Conservation (phyloP, 2,888 invertebrate genomes). For the Watsonalla binaria region DNA sequence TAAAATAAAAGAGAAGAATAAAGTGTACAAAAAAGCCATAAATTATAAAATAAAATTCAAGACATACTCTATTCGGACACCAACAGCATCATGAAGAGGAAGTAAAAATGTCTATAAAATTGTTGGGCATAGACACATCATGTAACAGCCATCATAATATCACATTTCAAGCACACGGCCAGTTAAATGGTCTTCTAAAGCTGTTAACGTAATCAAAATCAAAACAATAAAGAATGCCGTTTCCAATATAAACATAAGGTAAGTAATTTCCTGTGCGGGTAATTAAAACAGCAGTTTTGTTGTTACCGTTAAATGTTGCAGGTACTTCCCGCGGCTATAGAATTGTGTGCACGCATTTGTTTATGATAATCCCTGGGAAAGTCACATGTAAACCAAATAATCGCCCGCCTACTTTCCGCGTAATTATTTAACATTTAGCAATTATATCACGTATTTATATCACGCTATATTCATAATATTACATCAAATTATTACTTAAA, state of each 20-base stretch:
- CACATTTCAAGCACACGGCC: no score
- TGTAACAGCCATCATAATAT: no score
- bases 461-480: neutral
- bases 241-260: conserved; percentile 20
- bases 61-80: no score
- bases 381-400: conserved; percentile 24
- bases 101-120: no score
- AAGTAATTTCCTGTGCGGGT: conserved; percentile 26
- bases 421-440: conserved; percentile 11
- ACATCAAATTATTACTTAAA: no score
- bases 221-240: conserved; percentile 20
- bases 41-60: no score
- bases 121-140: no score
- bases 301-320: conserved; percentile 38
- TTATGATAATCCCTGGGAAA: conserved; percentile 50
- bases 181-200: neutral
- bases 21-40: no score
- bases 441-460: neutral
- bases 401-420: conserved; percentile 12
- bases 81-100: no score
- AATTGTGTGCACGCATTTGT: conserved; percentile 30
- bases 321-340: conserved; percentile 44
- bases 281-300: conserved; percentile 36
- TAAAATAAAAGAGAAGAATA: no score
- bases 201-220: neutral